Percentiles rank a stretch among this genome's conserved stretches.
phyloP scores from a whole-genome alignment of 2,888 invertebrate genomes.

The Sminthurides aquaticus region DNA sequence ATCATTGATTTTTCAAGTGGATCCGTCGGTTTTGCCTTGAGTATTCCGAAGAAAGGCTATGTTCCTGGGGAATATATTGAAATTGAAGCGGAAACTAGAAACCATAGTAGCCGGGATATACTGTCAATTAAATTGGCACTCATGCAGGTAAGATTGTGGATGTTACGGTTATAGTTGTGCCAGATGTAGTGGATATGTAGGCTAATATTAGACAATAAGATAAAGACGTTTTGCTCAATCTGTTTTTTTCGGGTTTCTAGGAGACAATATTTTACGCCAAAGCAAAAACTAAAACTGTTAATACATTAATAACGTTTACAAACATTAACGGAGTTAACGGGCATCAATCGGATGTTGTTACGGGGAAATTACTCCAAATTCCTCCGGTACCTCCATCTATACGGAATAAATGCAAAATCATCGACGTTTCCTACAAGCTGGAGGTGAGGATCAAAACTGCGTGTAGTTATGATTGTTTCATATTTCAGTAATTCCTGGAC shows the following conservation, averaged over 20 bases:
- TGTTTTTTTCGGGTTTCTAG: neutral
- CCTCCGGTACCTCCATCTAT: neutral
- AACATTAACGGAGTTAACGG: neutral
- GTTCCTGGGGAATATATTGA: conserved; percentile 7
- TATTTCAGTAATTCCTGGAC: neutral
- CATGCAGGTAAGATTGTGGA: conserved; percentile 10
- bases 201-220: too few relatives aligned
- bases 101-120: neutral
- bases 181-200: too few relatives aligned
- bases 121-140: neutral
- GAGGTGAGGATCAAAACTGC: neutral
- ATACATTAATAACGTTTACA: neutral
- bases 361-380: neutral
- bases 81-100: conserved; percentile 2
- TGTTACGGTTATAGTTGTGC: too few relatives aligned
- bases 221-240: neutral
- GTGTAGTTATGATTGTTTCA: neutral
- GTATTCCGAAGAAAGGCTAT: conserved; percentile 5
- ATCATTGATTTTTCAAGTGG: too few relatives aligned
- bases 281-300: neutral
- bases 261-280: neutral
- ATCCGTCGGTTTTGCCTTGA: conserved; percentile 8
- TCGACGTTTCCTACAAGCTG: neutral
- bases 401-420: neutral
- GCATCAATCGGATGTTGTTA: neutral